Percentiles rank a stretch among this genome's conserved stretches.
These are phyloP conservation scores for Tetragnatha montana DNA, from an alignment of 2,888 invertebrate genomes.

Conservation along the genomic window DNA sequence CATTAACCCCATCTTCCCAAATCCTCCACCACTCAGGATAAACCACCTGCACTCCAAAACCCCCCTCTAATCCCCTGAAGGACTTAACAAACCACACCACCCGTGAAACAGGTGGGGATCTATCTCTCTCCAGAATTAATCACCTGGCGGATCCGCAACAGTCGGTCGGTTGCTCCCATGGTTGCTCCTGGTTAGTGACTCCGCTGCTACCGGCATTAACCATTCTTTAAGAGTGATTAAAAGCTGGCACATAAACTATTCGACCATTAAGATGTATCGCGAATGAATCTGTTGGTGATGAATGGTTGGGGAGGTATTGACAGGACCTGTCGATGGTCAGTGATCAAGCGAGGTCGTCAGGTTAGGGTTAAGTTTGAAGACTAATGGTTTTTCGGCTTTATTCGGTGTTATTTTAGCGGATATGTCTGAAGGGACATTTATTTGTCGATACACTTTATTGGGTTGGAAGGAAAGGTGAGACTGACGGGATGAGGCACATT, in stretches of 20 bases:
- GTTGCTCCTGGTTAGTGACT: constrained; percentile 2
- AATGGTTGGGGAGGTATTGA: constrained; percentile 24
- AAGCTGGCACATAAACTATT: neutral
- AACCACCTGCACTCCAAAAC: neutral
- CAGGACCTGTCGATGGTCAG: neutral
- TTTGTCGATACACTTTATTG: too few species aligned
- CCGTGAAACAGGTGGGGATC: neutral
- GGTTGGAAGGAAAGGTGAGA: too few species aligned
- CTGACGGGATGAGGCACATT: too few species aligned
- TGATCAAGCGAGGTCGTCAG: neutral
- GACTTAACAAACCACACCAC: neutral
- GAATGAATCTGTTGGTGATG: constrained; percentile 14
- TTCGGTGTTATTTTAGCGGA: neutral
- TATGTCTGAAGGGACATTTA: neutral
- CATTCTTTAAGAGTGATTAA: neutral
- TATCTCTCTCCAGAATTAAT: neutral
- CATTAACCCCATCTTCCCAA: too few species aligned
- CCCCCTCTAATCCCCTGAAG: neutral
- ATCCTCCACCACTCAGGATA: neutral
- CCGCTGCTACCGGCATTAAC: constrained; percentile 1
- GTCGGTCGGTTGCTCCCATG: too few species aligned
- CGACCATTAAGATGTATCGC: constrained; percentile 8
- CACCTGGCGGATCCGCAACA: neutral
- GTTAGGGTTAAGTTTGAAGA: neutral
- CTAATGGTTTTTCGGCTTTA: neutral